These are phyloP conservation scores for Cheilosia pagana DNA, from an alignment of 2,888 invertebrate genomes.

Conservation along the genomic window DNA sequence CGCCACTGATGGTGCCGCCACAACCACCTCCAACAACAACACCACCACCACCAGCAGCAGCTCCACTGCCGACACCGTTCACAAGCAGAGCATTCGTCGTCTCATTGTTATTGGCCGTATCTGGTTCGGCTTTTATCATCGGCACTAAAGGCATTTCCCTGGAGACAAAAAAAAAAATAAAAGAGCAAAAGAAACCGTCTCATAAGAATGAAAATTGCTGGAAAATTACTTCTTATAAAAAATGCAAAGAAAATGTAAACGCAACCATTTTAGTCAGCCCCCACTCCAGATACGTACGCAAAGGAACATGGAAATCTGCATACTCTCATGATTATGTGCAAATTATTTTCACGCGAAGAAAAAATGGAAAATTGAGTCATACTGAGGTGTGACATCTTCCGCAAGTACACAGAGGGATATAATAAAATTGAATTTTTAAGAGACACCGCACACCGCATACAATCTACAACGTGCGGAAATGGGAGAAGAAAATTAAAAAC, in stretches of 20 bases:
- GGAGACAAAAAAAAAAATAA: slow-evolving; percentile 8
- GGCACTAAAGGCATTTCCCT: slow-evolving; percentile 59
- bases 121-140: slow-evolving; percentile 60
- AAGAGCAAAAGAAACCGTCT: slow-evolving; percentile 43
- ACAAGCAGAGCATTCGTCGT: slow-evolving; percentile 13
- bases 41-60: neutral
- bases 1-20: slow-evolving; percentile 2
- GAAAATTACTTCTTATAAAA: slow-evolving; percentile 56
- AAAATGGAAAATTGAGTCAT: slow-evolving; percentile 51
- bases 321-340: slow-evolving; percentile 58
- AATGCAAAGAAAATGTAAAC: slow-evolving; percentile 57
- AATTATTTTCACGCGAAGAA: slow-evolving; percentile 38
- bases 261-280: slow-evolving; percentile 31
- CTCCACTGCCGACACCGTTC: slow-evolving; percentile 22
- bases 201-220: slow-evolving; percentile 59
- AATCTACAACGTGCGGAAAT: neutral
- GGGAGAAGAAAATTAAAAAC: slow-evolving; percentile 47
- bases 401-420: slow-evolving; percentile 4
- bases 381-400: slow-evolving; percentile 56
- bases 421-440: slow-evolving; percentile 53
- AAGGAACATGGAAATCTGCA: slow-evolving; percentile 24
- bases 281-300: neutral
- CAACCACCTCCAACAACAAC: neutral
- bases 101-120: slow-evolving; percentile 54
- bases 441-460: slow-evolving; percentile 1